A percentile compares a stretch with the other conserved stretches of the same genome.
Conservation (phyloP, 2,888 invertebrate species). For the Ypsolopha scabrella region DNA sequence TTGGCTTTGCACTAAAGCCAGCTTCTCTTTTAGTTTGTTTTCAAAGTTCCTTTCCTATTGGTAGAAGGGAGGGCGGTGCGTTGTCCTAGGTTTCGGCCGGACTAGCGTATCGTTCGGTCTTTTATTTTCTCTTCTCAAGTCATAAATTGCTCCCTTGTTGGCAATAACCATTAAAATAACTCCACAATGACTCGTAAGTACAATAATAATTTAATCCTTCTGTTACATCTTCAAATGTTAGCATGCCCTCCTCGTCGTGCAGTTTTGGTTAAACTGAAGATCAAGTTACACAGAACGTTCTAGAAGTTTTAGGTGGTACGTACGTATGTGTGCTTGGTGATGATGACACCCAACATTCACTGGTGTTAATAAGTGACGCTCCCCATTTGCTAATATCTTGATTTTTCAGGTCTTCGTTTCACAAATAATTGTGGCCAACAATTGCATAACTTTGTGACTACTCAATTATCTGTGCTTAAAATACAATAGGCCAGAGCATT, state of each 20-base stretch:
- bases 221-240: background rate
- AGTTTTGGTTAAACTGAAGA: background rate
- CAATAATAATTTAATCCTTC: constrained; percentile 1
- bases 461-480: no score
- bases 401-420: no score
- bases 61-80: constrained; percentile 60
- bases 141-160: constrained; percentile 18
- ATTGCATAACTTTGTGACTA: no score
- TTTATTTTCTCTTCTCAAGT: constrained; percentile 8
- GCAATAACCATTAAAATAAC: constrained; percentile 22
- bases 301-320: background rate
- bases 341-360: background rate
- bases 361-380: background rate
- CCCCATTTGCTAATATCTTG: no score
- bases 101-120: constrained; percentile 67
- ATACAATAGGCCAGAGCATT: no score
- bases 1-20: constrained; percentile 25
- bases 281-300: background rate
- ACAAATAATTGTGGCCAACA: no score
- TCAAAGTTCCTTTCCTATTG: constrained; percentile 45
- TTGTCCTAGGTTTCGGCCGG: constrained; percentile 68
- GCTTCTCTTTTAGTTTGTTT: constrained; percentile 46
- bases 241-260: no score
- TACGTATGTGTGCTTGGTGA: background rate
- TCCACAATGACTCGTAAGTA: constrained; percentile 64